Evolutionary conservation across 2,888 invertebrate species (phyloP).

Genomic region (Lumbricus terrestris): DNA sequence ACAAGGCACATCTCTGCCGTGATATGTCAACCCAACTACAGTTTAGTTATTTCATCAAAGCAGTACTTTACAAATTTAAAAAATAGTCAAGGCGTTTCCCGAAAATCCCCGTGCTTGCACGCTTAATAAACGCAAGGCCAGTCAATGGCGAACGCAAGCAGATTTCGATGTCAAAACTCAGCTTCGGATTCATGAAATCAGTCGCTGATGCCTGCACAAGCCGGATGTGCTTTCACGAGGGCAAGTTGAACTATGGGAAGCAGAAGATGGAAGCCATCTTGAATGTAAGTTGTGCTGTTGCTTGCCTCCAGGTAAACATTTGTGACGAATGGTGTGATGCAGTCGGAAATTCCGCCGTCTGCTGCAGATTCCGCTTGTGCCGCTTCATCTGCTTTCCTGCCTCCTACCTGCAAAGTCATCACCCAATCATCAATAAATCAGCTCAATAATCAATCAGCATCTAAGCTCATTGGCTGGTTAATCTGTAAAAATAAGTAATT

Average conservation of each 20-base stretch:
- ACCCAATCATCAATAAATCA: background rate
- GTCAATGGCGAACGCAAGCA: background rate
- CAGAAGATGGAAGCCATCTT: constrained; percentile 21
- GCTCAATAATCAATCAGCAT: background rate
- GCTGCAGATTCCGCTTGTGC: background rate
- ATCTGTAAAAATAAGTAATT: too few relatives aligned
- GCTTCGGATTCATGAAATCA: background rate
- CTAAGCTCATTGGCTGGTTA: background rate
- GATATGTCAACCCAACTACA: background rate
- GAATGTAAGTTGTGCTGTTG: constrained; percentile 24
- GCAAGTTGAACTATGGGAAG: constrained; percentile 18
- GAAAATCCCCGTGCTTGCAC: background rate
- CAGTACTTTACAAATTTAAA: background rate
- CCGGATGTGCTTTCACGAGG: background rate
- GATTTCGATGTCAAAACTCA: background rate
- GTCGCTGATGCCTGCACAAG: background rate
- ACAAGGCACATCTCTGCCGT: background rate
- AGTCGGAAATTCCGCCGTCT: background rate
- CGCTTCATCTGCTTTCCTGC: background rate
- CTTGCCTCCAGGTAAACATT: constrained; percentile 26
- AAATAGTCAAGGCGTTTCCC: background rate
- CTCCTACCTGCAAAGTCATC: background rate
- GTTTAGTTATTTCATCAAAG: background rate
- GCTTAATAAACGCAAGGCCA: background rate
- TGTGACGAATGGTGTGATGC: constrained; percentile 19